Conservation (phyloP, 2,797 vertebrate genomes). For the Rhinichthys osculus region DNA sequence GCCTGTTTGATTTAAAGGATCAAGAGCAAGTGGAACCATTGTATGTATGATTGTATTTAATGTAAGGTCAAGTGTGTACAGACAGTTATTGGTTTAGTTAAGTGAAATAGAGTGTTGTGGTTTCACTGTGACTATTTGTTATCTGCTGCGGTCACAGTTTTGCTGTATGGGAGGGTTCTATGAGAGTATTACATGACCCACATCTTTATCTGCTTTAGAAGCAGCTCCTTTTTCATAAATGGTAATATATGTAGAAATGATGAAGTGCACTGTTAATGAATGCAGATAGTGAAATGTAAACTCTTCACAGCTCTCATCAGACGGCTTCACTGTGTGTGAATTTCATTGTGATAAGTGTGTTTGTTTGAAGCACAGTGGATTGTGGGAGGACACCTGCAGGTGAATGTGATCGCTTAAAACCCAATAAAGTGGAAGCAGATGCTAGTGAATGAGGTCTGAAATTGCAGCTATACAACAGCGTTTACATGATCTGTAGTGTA, state of each 20-base stretch:
- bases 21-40: background rate
- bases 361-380: conserved; percentile 19
- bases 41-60: conserved; percentile 15
- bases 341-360: conserved; percentile 23
- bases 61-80: background rate
- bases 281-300: conserved; percentile 40
- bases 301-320: conserved; percentile 33
- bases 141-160: background rate
- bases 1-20: conserved; percentile 4
- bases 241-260: conserved; percentile 38
- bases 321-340: conserved; percentile 11
- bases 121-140: conserved; percentile 9
- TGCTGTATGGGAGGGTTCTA: background rate
- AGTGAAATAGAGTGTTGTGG: conserved; percentile 20
- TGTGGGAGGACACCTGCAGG: conserved; percentile 41
- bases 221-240: conserved; percentile 30
- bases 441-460: conserved; percentile 17
- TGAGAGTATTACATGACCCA: background rate
- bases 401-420: conserved; percentile 32
- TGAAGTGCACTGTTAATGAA: conserved; percentile 36
- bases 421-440: conserved; percentile 19
- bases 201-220: conserved; percentile 15
- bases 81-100: conserved; percentile 33
- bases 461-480: background rate
- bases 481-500: conserved; percentile 8